Percentiles rank a stretch among this genome's conserved stretches.
Evolutionary conservation across 2,888 invertebrate species (phyloP).

Genomic region (Deroplatys truncata): DNA sequence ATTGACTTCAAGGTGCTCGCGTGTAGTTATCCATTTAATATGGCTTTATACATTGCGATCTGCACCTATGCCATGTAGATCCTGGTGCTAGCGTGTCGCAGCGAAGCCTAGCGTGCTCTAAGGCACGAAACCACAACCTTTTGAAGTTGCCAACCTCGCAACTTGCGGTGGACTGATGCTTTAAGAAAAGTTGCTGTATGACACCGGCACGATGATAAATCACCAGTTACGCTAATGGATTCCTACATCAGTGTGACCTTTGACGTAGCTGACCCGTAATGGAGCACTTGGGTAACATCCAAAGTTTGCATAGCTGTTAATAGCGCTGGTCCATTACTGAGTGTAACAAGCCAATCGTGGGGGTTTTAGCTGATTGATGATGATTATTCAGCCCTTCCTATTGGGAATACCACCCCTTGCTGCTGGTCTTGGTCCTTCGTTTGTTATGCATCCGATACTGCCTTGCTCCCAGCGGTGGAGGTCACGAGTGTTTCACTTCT

Average conservation of each 20-base stretch:
- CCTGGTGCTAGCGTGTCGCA: too few species aligned
- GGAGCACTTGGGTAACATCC: neutral
- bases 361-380: neutral
- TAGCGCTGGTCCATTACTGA: neutral
- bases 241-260: neutral
- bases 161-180: neutral
- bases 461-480: too few species aligned
- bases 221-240: neutral
- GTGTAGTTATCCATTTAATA: too few species aligned
- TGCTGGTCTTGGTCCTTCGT: too few species aligned
- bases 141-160: neutral
- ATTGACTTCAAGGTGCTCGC: too few species aligned
- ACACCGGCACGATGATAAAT: neutral
- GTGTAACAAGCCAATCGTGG: neutral
- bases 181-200: neutral
- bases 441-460: too few species aligned
- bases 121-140: too few species aligned
- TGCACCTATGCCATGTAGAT: too few species aligned
- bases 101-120: too few species aligned
- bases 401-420: neutral
- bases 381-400: neutral
- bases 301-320: neutral
- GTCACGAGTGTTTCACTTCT: too few species aligned
- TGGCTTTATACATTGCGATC: too few species aligned
- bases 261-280: neutral